Evolutionary conservation across 2,888 invertebrate genomes (phyloP), one percentile per base, ranked within the genome.

Genomic region (Aphidius colemani): DNA sequence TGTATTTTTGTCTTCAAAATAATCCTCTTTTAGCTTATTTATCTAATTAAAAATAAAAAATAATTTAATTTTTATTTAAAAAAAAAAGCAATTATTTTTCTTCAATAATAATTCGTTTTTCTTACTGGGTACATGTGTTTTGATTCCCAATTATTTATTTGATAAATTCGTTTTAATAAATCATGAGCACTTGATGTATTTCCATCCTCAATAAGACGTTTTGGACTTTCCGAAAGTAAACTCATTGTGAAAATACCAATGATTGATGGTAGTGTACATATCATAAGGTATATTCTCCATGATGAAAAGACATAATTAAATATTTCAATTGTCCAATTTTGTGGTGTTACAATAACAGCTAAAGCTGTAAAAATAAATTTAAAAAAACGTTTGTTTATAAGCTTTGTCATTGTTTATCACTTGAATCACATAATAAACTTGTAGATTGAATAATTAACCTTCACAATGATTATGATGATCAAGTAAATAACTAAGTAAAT

Each of bases 181-280:
- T 81, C 76, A 71, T 92, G 76, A 0, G 92, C 92, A 74, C 89
- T 87, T 8, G 87, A 85, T 61, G 87, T 86, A 67, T 86, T 83
- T 1, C 91, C 90, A 46, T 86, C 84, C 4, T 89, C 86, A 85
- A 93, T 87, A 8, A 92, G 84, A 78, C 89, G 91, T 80, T 92
- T 92, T 7, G 93, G 93, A 74, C 91, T 93, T 78, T 93, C 92
- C 0, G 93, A 92, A 64, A 90, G 79, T 66, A 86, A 84, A 69
- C 88, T 82, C 67, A 88, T 84, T 0, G 86, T 84, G 39, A 90
- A 66, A 0, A 90, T 89, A 7, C 91, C 88, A 0, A 90, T 70
- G 0, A 94, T 77, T 41, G 91, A 89, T 11, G 93, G 90, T 66
- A 92, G 74, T 44, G 84, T 82, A 69, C 84, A 81, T 30, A 75